Conservation (phyloP, 2,888 invertebrate genomes). For the Lepas anatifera region DNA sequence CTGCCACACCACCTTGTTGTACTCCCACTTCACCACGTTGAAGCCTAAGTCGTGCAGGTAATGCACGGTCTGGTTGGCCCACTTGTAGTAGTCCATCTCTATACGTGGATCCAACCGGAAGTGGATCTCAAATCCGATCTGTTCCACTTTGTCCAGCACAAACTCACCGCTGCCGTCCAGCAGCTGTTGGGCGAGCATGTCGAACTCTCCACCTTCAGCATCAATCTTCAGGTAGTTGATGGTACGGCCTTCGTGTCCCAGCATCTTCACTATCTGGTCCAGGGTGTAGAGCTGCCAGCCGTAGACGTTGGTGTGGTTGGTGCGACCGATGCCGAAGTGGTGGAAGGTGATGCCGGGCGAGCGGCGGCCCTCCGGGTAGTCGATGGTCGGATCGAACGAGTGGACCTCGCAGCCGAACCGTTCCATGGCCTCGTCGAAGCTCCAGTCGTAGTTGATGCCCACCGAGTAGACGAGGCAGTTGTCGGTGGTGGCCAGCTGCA, state of each 20-base stretch:
- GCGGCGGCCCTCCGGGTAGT: slow-evolving; percentile 18
- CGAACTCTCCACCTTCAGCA: slow-evolving; percentile 34
- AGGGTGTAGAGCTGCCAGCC: slow-evolving; percentile 31
- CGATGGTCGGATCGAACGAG: slow-evolving; percentile 31
- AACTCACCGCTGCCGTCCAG: neutral
- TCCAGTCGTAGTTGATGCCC: slow-evolving; percentile 25
- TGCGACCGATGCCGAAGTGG: slow-evolving; percentile 16
- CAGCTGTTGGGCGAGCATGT: slow-evolving; percentile 18
- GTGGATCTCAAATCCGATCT: slow-evolving; percentile 5
- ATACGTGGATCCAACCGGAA: neutral
- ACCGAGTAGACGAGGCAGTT: slow-evolving; percentile 19
- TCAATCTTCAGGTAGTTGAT: slow-evolving; percentile 35
- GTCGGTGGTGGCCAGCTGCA: neutral
- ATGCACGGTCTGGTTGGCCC: neutral
- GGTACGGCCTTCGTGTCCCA: slow-evolving; percentile 30
- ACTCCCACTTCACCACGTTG: neutral
- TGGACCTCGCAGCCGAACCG: slow-evolving; percentile 30
- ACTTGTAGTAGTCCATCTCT: neutral
- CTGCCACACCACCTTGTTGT: slow-evolving; percentile 12
- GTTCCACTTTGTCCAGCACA: slow-evolving; percentile 5
- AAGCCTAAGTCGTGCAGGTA: neutral
- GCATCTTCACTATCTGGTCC: slow-evolving; percentile 28
- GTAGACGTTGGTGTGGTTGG: slow-evolving; percentile 3
- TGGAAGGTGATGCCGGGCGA: slow-evolving; percentile 29
- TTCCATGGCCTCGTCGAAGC: slow-evolving; percentile 24